Evolutionary conservation across 2,888 invertebrate genomes (phyloP).

Genomic region (Plagiodera versicolora): DNA sequence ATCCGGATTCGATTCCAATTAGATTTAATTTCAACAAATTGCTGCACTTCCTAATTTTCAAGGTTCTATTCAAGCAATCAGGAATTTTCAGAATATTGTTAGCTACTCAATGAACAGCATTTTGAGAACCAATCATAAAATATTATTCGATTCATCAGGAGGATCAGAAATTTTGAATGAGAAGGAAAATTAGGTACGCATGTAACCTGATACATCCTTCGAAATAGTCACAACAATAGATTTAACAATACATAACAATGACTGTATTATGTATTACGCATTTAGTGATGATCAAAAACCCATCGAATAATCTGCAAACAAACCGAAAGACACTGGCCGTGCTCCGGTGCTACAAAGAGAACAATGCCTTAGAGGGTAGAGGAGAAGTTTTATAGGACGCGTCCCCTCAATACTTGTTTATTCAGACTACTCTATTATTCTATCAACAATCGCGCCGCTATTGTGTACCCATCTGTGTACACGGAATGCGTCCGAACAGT

Average conservation of each 20-base stretch:
- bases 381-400: conserved; percentile 42
- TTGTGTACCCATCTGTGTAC: conserved; percentile 53
- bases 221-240: background rate
- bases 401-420: conserved; percentile 44
- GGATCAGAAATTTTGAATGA: too few relatives aligned
- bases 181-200: too few relatives aligned
- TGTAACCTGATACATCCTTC: too few relatives aligned
- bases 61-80: too few relatives aligned
- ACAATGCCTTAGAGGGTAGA: conserved; percentile 39
- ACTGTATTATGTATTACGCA: conserved; percentile 8
- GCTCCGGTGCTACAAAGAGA: conserved; percentile 37
- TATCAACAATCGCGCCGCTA: conserved; percentile 50
- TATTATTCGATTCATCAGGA: too few relatives aligned
- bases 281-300: conserved; percentile 42
- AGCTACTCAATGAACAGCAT: too few relatives aligned
- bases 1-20: too few relatives aligned
- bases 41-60: too few relatives aligned
- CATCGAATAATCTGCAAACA: conserved; percentile 46
- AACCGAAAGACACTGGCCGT: conserved; percentile 43
- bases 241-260: background rate
- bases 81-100: too few relatives aligned
- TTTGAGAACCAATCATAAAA: too few relatives aligned
- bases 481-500: conserved; percentile 33
- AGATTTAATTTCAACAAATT: too few relatives aligned
- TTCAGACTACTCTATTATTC: conserved; percentile 54